Evolutionary conservation across 2,113 vertebrate species (phyloP).

Genomic region (Syrmaticus mikado): DNA sequence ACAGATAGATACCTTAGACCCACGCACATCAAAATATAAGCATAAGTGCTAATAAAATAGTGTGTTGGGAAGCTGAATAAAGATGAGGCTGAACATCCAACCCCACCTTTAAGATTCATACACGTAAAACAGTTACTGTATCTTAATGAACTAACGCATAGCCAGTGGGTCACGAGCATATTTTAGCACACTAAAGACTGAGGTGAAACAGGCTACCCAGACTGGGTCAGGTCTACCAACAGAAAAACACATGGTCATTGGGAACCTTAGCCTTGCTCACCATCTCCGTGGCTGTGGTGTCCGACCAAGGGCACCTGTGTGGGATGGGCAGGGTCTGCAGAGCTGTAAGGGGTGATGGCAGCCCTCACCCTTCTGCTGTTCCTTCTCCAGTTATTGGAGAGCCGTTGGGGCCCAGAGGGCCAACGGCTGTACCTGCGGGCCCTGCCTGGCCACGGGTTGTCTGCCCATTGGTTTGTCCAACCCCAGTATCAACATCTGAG

Average conservation of each 20-base stretch:
- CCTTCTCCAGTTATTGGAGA: background rate
- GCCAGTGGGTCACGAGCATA: background rate
- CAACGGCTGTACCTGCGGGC: background rate
- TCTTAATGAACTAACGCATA: background rate
- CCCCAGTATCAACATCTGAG: background rate
- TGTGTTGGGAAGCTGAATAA: background rate
- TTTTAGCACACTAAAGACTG: background rate
- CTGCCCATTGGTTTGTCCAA: background rate
- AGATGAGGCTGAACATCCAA: background rate
- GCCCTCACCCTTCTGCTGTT: background rate
- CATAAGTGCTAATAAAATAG: background rate
- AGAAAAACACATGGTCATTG: background rate
- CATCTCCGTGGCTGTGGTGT: rapidly evolving
- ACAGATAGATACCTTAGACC: background rate
- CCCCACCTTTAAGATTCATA: background rate
- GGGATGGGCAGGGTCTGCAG: background rate
- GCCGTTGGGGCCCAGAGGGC: background rate
- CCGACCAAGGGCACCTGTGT: rapidly evolving
- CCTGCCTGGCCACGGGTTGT: background rate
- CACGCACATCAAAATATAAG: background rate
- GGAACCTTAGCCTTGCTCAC: background rate
- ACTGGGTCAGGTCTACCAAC: background rate
- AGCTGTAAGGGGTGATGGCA: rapidly evolving
- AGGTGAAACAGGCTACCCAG: background rate
- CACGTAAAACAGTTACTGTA: background rate